Base-by-base conservation (phyloP, 2,888 invertebrate genomes). In the Pyralis farinalis region DNA sequence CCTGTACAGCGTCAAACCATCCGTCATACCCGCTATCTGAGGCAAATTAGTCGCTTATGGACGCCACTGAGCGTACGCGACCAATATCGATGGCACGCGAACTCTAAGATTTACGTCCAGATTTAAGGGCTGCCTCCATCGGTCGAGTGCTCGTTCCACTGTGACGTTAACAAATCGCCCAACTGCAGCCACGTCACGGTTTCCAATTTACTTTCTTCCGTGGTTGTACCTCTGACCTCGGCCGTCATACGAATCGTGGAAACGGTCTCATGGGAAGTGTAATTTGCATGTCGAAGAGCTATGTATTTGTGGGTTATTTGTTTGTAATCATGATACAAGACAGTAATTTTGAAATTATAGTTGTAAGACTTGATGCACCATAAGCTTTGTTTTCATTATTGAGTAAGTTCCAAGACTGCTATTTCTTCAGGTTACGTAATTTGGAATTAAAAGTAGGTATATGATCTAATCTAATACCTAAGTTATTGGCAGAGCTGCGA, bases 41-140 rank as follows among this genome's bases (percentile, higher is more conserved):
- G 71, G 77, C 75, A 80, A 82, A 84, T 84, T 84, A 82, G 70
- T 76, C 77, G 69, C 68, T 68, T 73, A 74, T 65, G 74, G 68
- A 79, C 71, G 71, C 80, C 72, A 74, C 71, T 57, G 69, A 61
- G 25, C 7, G n/a, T 25, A n/a, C 25, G 25, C 46, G 53, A 52
- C 33, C 34, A 11, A 7, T 7, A 34, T 30, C 37, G 34, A 22
- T 22, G 30, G 10, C 12, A 45, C 37, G 49, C 49, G 37, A 42
- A 40, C 34, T 39, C 29, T 33, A 25, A 34, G 43, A 48, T 37
- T 49, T 46, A 43, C 40, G 44, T 49, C 45, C 51, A 43, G 32
- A 44, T 42, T 33, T 34, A 33, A 36, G 38, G 58, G 58, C 44
- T 36, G 40, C 40, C 41, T 42, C 47, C 49, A 52, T 49, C 60